Evolutionary conservation across 2,888 invertebrate genomes (phyloP), one percentile per base, ranked within the genome.

Genomic region (Diaphora mendica): DNA sequence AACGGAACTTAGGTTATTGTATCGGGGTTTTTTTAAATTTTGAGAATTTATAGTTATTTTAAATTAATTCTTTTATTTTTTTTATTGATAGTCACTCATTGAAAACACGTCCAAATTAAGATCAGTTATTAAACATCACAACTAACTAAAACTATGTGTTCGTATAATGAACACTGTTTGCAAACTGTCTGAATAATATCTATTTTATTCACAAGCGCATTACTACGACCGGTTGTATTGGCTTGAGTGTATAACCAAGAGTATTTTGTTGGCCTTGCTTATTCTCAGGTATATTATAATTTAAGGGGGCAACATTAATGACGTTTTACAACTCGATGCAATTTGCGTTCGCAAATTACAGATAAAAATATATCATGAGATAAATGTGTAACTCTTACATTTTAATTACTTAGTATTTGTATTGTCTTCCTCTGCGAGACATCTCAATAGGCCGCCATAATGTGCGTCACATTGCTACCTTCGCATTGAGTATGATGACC

Each of bases 221-320:
- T 35, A 35, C 35, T 26, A 15, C 59, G 30, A 62, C 59, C 26
- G 59, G 59, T 62, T 62, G 59, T 62, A 13, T 62, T 30, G 26
- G 30, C 17, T 62, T 5, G 15, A 62, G 5, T 7, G 15, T 62
- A 26, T 30, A 62, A 30, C 30, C 17, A 30, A 15, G 30, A 30
- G 59, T 62, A 62, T 59, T 30, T 62, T 26, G 59, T 62, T 62
- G 59, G 15, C 59, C 59, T 62, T 62, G 59, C 59, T 62, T 62
- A 62, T 62, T 62, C 59, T 62, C 59, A 62, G 17, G 26, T 62
- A 30, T 15, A 13, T 11, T 26, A 15, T 62, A 62, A 30, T 62
- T 62, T 15, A 5, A 17, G 30, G 59, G 30, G 26, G 59, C 59
- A 30, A 62, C 59, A 26, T n/a, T 59, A 59, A 30, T 62, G 59